These are phyloP conservation scores for Probosciger aterrimus DNA, from an alignment of 2,113 vertebrate species.

Conservation along the genomic window DNA sequence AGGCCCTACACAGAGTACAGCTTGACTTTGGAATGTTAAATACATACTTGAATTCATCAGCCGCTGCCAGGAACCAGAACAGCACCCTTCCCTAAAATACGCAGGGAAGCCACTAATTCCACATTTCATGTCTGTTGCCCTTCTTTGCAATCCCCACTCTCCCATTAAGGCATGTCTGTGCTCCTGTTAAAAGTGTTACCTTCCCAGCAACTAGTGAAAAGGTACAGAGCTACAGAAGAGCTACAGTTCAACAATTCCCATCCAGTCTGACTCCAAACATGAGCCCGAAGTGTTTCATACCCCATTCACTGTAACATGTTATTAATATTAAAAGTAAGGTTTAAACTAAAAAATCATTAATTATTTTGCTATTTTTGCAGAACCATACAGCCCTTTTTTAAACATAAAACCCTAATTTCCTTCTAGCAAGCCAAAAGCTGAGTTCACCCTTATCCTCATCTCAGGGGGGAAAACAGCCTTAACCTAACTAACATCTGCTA, in stretches of 20 bases:
- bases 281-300: neutral
- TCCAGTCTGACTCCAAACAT: neutral
- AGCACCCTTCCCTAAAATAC: neutral
- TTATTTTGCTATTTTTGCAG: neutral
- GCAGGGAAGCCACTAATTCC: neutral
- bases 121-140: neutral
- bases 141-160: neutral
- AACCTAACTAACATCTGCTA: neutral
- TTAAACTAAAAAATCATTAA: neutral
- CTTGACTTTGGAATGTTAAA: neutral
- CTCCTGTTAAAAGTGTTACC: neutral
- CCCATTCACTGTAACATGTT: neutral
- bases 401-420: neutral
- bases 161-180: rapidly evolving
- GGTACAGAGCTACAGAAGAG: neutral
- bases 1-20: neutral
- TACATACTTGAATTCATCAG: neutral
- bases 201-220: neutral
- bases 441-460: neutral
- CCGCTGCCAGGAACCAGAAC: neutral
- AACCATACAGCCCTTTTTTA: neutral
- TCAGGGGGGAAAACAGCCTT: neutral
- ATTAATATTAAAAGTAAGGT: neutral
- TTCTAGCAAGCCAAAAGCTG: neutral
- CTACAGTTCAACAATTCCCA: neutral